Base-by-base conservation (phyloP, 2,888 invertebrate species). In the Drosophila subsilvestris region DNA sequence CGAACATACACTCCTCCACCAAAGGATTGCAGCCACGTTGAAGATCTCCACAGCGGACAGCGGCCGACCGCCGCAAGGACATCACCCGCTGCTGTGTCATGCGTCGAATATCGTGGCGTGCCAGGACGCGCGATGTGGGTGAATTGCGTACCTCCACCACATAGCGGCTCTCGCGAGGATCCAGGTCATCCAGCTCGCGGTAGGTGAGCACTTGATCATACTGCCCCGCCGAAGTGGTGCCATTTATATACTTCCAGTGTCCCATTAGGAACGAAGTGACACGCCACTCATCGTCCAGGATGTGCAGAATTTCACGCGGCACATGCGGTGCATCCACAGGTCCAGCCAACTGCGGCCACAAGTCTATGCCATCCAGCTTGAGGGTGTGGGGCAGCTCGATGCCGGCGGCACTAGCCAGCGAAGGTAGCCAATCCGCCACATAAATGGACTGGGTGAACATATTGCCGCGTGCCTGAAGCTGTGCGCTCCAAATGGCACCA, bases 371-470 rank as follows among this genome's bases (percentile, higher is more conserved):
- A 78, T 96, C 96, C 6, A 96, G 44, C 0, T 74, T 17, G 1
- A 95, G 42, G 0, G 67, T 22, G 0, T 67, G 32, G 1, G 77
- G 25, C 10, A 91, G 53, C 17, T 78, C 32, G 27, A 91, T 89
- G n/a, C 80, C 81, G 1, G 91, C 91, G 0, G 90, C 90, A 14
- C 75, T 79, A 0, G 90, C 90, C 95, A 92, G 91, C 0, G 98
- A 97, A 0, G 98, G 97, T 44, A 97, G 90, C 95, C 96, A 97
- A 91, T 98, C 98, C 5, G 95, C 94, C 12, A 97, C 94, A 88
- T 97, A 97, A 89, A 97, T 94, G 55, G 97, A 92, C 54, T 95
- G 93, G 20, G 93, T 91, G 10, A 94, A 94, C 0, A 96, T 93
- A 79, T 94, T 93, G 14, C 93, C 89, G 7, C 93, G 92, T 4